Conservation (phyloP, 2,797 vertebrate genomes). For the Phataginus tetradactyla region DNA sequence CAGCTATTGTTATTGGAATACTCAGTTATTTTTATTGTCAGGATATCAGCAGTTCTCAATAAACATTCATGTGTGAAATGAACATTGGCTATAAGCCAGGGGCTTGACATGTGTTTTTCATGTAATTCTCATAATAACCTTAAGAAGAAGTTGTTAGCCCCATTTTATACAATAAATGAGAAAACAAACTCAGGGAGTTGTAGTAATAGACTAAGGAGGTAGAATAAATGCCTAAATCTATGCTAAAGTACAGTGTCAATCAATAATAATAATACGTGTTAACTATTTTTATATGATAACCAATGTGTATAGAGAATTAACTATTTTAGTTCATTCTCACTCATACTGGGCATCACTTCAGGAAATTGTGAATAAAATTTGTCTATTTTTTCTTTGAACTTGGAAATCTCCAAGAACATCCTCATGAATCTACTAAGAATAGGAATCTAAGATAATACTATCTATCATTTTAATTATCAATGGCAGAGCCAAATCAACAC, state of each 20-base stretch:
- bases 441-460: background rate
- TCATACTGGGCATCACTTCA: background rate
- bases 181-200: slow-evolving; percentile 2
- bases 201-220: background rate
- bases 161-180: background rate
- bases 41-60: background rate
- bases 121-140: slow-evolving; percentile 17
- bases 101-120: background rate
- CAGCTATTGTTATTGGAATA: background rate
- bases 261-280: background rate
- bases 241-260: background rate
- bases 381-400: slow-evolving; percentile 48
- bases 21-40: no score
- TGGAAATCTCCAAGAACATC: background rate
- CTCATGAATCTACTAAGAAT: background rate
- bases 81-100: background rate
- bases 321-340: slow-evolving; percentile 11
- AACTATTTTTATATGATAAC: background rate
- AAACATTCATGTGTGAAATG: background rate
- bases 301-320: background rate
- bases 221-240: slow-evolving; percentile 12
- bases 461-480: background rate
- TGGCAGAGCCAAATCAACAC: background rate
- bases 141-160: background rate
- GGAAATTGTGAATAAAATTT: background rate